Base-by-base conservation (phyloP, 2,888 invertebrate species). In the Drosophila flavopinicola region DNA sequence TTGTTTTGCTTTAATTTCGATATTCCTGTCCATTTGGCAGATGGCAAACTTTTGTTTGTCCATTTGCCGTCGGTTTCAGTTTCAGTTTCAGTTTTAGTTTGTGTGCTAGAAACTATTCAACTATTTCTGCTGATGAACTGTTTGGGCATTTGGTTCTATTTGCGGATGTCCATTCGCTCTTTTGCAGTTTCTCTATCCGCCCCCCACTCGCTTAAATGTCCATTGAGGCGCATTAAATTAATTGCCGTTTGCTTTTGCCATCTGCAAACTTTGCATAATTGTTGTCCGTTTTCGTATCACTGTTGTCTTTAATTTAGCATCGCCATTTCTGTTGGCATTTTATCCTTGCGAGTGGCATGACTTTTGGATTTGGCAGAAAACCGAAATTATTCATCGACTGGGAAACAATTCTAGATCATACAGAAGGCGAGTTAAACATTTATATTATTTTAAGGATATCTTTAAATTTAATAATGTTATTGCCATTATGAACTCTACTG, bases 1-100 rank as follows among this genome's bases (percentile, higher is more conserved):
- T 75, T 87, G 87, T 85, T 87, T 85, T 76, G 85, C 76, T 76
- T 74, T 70, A 86, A 84, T 75, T 75, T 85, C 69, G 65, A 77
- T 74, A 78, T 76, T 88, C 71, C 78, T 64, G 73, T 72, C 45
- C 66, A 70, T 85, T 85, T 74, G 75, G 70, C 72, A 71, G 67
- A 67, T 56, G 66, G 56, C 59, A 75, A 61, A 85, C 67, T 85
- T 66, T 69, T 75, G 64, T 78, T 70, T 70, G 65, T 65, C 59
- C 56, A 61, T 70, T 72, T 72, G 61, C 57, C 57, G 53, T 59
- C 44, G 54, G 48, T 54, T 57, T 52, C 51, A 35, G 59, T 53
- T 54, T 51, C 33, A 15, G 24, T 42, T 39, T 42, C 47, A 10
- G 30, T 33, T 47, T 32, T n/a, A 10, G 20, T 23, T 27, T 61